Evolutionary conservation across 1,140 invertebrate genomes (phyloP).

Genomic region (Triops cancriformis): DNA sequence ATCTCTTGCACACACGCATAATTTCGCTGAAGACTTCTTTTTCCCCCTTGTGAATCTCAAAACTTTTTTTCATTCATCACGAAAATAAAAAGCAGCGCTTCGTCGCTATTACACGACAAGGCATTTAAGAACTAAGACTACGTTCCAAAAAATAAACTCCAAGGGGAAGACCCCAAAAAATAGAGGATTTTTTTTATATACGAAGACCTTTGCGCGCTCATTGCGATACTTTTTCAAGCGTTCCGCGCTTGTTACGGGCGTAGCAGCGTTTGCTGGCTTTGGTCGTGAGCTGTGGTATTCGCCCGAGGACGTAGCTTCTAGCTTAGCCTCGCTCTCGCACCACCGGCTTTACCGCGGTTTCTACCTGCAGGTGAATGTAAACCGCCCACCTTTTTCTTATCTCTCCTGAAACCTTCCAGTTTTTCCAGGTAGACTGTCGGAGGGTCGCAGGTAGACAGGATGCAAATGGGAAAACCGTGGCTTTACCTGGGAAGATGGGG

Average conservation of each 20-base stretch:
- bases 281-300: background rate
- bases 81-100: no score
- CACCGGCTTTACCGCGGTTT: background rate
- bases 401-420: background rate
- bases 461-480: background rate
- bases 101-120: no score
- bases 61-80: no score
- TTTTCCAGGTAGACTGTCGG: constrained; percentile 5
- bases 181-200: background rate
- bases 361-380: background rate
- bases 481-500: background rate
- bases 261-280: background rate
- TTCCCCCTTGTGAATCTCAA: no score
- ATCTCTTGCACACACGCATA: background rate
- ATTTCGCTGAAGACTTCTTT: background rate
- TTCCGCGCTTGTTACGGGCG: background rate
- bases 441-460: background rate
- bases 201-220: background rate
- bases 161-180: background rate
- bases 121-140: no score
- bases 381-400: background rate
- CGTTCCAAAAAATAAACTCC: no score
- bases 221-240: background rate
- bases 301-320: background rate
- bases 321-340: background rate